Percentiles rank a stretch among this genome's conserved stretches.
phyloP scores from a whole-genome alignment of 2,113 vertebrate genomes.

The Dasyurus viverrinus region DNA sequence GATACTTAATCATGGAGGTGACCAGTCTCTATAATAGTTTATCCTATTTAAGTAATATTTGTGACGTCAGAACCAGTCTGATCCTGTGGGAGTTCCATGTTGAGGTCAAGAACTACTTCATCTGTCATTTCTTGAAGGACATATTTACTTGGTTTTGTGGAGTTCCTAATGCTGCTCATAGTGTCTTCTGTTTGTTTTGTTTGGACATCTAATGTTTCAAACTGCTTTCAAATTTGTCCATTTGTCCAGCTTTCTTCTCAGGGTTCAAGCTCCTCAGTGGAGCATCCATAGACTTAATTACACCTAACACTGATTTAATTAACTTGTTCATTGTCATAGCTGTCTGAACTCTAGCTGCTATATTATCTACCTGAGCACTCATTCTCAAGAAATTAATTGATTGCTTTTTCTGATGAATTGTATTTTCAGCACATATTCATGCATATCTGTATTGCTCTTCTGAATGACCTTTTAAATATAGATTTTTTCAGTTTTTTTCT shows the following conservation, averaged over 20 bases:
- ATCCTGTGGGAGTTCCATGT: conserved; percentile 90
- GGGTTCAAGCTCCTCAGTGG: conserved; percentile 95
- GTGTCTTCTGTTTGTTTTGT: no score
- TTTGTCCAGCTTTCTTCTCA: conserved; percentile 92
- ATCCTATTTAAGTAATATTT: conserved; percentile 94
- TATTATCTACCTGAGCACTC: conserved; percentile 93
- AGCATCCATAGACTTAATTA: conserved; percentile 94
- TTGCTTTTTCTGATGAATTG: conserved; percentile 96
- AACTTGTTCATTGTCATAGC: conserved; percentile 97
- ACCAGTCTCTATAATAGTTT: conserved; percentile 93
- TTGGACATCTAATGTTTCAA: conserved; percentile 86
- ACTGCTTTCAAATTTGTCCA: conserved; percentile 96
- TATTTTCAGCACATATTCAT: conserved; percentile 94
- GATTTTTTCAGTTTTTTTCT: conserved; percentile 92
- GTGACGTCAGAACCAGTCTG: conserved; percentile 91
- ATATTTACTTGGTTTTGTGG: no score
- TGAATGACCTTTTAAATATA: conserved; percentile 98
- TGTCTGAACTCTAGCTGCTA: conserved; percentile 93
- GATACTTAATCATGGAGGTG: conserved; percentile 91
- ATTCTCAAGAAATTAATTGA: conserved; percentile 95
- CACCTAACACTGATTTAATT: conserved; percentile 93
- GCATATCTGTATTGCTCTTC: conserved; percentile 80
- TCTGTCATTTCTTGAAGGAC: conserved; percentile 56
- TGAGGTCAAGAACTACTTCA: conserved; percentile 90
- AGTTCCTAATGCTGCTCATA: no score